A percentile compares a stretch with the other conserved stretches of the same genome.
Evolutionary conservation across 2,797 vertebrate genomes (phyloP).

Genomic region (Enoplosus armatus): DNA sequence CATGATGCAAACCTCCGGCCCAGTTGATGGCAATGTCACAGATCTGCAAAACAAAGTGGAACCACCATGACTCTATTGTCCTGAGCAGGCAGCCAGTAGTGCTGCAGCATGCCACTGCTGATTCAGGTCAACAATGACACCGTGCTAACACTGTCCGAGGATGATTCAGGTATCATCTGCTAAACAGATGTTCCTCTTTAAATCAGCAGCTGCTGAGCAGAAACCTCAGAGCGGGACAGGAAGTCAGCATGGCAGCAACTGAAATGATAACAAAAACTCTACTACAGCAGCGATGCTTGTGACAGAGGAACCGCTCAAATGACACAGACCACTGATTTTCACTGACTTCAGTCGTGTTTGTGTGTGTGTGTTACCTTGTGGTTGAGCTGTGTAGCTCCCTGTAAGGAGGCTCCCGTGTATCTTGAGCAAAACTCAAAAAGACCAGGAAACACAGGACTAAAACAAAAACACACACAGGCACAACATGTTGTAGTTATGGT

Average conservation of each 20-base stretch:
- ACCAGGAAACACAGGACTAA: constrained; percentile 96
- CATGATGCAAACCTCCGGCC: constrained; percentile 97
- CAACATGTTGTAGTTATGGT: not conserved
- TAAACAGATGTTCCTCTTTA: constrained; percentile 10
- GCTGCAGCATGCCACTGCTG: not conserved
- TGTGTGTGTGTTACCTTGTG: constrained; percentile 90
- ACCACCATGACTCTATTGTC: not conserved
- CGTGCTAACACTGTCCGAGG: not conserved
- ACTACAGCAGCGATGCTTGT: not conserved
- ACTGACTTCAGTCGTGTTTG: not conserved
- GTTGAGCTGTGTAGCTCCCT: constrained; percentile 98
- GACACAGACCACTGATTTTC: not conserved
- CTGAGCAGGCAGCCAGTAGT: fast-evolving
- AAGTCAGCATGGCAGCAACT: not conserved
- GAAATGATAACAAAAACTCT: not conserved
- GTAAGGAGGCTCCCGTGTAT: constrained; percentile 96
- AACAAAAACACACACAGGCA: constrained; percentile 40
- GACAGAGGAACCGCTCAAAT: not conserved
- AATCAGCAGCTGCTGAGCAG: not conserved
- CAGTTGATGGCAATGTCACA: constrained; percentile 99
- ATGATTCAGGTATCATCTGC: not conserved
- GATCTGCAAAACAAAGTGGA: constrained; percentile 84
- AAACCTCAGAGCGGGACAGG: not conserved
- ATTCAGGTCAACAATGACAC: not conserved
- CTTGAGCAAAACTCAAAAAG: constrained; percentile 98